phyloP scores from a whole-genome alignment of 2,113 vertebrate species.

The Tetrax tetrax region DNA sequence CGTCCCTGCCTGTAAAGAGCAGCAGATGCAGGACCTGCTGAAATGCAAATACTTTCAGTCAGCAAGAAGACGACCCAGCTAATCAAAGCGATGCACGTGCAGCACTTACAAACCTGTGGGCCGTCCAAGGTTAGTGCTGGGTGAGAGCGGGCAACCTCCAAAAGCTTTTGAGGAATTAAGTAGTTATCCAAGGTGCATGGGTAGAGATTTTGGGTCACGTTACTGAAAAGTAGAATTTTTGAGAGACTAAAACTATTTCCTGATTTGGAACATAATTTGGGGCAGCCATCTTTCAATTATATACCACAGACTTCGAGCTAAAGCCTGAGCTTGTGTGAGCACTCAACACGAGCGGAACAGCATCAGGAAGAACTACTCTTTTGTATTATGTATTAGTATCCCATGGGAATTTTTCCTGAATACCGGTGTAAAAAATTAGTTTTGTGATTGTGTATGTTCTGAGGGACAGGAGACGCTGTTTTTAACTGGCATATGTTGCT shows the following conservation, averaged over 20 bases:
- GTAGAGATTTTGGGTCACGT: background rate
- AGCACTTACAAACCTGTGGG: background rate
- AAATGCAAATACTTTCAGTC: background rate
- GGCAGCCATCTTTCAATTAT: background rate
- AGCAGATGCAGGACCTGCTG: background rate
- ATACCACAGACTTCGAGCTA: background rate
- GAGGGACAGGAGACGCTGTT: background rate
- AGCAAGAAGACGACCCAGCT: background rate
- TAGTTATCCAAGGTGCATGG: no score
- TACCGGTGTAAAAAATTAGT: background rate
- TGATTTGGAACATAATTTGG: background rate
- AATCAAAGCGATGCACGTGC: accelerated
- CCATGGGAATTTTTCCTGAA: background rate
- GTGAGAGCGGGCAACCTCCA: background rate
- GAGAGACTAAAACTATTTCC: background rate
- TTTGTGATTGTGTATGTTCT: background rate
- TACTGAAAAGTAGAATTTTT: background rate
- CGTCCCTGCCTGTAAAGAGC: background rate
- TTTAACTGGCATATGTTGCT: background rate
- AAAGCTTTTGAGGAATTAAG: background rate
- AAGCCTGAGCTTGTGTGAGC: background rate
- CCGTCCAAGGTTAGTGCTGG: background rate
- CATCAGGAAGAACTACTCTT: background rate
- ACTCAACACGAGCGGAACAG: background rate
- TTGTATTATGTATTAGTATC: background rate